These are phyloP conservation scores for Leucozona laternaria DNA, from an alignment of 2,888 invertebrate species.

Conservation along the genomic window DNA sequence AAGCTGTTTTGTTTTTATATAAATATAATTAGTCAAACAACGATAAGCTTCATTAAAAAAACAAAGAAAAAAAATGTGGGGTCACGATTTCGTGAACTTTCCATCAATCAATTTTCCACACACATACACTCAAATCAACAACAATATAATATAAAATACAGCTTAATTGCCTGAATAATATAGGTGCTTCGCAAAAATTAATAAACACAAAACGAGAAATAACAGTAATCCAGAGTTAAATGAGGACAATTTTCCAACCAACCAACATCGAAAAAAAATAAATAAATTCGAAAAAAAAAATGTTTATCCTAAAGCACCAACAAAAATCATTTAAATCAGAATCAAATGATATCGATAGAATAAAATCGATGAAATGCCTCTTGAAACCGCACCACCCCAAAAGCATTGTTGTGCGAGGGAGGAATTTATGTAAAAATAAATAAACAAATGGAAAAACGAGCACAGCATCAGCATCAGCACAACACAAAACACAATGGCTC, in stretches of 20 bases:
- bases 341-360: constrained; percentile 16
- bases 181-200: constrained; percentile 27
- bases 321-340: constrained; percentile 39
- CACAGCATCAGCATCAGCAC: not conserved
- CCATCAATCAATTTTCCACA: constrained; percentile 40
- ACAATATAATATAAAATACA: constrained; percentile 13
- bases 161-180: constrained; percentile 58
- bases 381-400: not conserved
- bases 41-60: not conserved
- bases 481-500: constrained; percentile 9
- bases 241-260: not conserved
- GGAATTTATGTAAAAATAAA: constrained; percentile 25
- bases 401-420: constrained; percentile 18
- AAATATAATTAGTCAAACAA: not conserved
- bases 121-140: not conserved
- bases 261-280: not conserved
- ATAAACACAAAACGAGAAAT: constrained; percentile 20
- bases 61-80: not conserved
- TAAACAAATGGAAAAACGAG: constrained; percentile 26
- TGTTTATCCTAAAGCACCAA: constrained; percentile 5
- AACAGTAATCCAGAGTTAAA: not conserved
- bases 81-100: constrained; percentile 34
- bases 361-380: constrained; percentile 34
- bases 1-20: no score
- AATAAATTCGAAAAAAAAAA: not conserved